Evolutionary conservation across 2,888 invertebrate species (phyloP), one percentile per base, ranked within the genome.

Genomic region (Entomobrya proxima): DNA sequence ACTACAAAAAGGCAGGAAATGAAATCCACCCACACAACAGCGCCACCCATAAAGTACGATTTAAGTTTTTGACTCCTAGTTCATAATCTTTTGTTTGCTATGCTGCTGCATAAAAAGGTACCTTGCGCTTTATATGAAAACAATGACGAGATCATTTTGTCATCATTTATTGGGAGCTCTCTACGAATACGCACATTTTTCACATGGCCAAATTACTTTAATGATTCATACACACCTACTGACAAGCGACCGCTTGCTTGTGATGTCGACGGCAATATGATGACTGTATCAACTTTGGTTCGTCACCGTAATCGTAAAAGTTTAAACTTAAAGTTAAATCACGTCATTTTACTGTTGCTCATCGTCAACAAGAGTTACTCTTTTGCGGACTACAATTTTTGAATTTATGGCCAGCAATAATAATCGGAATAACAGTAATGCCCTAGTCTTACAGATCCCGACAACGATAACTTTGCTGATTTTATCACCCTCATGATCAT

Each of bases 1-100:
- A 52, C 64, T 9, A 37, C 21, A 64, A 78, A 30, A 75, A 82
- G 75, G 67, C 82, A 83, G 82, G 82, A 83, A 83, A 83, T 83
- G 74, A 50, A 76, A 30, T 76, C 82, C 82, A 76, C 82, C 82
- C 82, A 83, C 76, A 35, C 35, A n/a, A n/a, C n/a, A 32, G 15
- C 30, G 30, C 58, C 58, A 58, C 58, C 58, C 58, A 58, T 58
- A 82, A 81, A 32, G 32, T 32, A 72, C 37, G 81, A 81, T 81
- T 81, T 58, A 47, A 18, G 50, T 35, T 69, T 61, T 32, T n/a
- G n/a, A n/a, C n/a, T n/a, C n/a, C n/a, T n/a, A n/a, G n/a, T 35
- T 64, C 32, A 21, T 15, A 15, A 15, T 32, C 32, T 30, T 52
- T 18, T 32, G 15, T 61, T 61, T n/a, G 30, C n/a, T 61, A 32